Evolutionary conservation across 2,888 invertebrate genomes (phyloP), one percentile per base, ranked within the genome.

Genomic region (Hirtodrosophila histrioides): DNA sequence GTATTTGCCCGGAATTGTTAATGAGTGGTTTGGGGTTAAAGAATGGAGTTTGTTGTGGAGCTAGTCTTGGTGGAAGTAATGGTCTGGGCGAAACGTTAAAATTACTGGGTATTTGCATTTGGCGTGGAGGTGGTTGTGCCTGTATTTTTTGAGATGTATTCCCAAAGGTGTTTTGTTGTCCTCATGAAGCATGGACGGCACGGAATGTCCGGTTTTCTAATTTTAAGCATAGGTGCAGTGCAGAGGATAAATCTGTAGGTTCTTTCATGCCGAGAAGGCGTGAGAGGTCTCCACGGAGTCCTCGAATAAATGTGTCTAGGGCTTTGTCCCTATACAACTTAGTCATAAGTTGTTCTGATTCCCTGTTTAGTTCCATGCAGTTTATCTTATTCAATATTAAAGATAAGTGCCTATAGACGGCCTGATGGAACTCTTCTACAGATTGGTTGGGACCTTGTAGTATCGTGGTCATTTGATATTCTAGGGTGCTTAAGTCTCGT

Each of bases 341-440:
- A 7, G 24, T 50, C 58, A 58, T 45, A 0, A 45, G 9, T 27
- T 27, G 35, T 17, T 63, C 56, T 27, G 44, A 17, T 17, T 17
- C 55, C 7, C 23, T 9, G 1, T 31, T 53, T 9, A 55, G 3
- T 27, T 36, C 44, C 62, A 62, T 62, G n/a, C 44, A 50, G 6
- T 10, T 12, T 2, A 63, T 57, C 40, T 43, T 53, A 33, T 51
- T 60, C 1, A 60, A 31, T 8, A 58, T 64, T 2, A 58, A 5
- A 1, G 40, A 58, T 3, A 64, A 17, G 31, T 53, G 48, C n/a
- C 17, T 48, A 8, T 55, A 54, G 3, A 65, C 54, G 1, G 24
- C 23, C 9, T 44, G 44, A 35, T 49, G 29, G 23, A 49, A 64
- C 12, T 65, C 53, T 29, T 51, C 51, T 5, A 60, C 60, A 12